Evolutionary conservation across 1,140 invertebrate species (phyloP).

Genomic region (Eueides isabella): DNA sequence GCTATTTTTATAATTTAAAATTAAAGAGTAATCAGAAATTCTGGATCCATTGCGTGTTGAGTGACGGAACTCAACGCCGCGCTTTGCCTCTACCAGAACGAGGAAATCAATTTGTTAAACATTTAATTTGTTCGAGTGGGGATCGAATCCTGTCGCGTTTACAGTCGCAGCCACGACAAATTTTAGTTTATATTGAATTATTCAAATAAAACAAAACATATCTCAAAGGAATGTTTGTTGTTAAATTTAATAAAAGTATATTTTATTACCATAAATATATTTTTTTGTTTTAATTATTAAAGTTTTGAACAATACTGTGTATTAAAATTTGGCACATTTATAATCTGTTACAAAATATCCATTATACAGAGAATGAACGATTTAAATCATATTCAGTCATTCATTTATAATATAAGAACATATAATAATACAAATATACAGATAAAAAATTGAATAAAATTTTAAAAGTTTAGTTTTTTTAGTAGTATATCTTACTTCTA

Average conservation of each 20-base stretch:
- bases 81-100: no score
- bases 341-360: not conserved
- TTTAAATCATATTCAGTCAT: not conserved
- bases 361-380: not conserved
- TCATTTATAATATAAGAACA: not conserved
- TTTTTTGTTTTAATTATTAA: no score
- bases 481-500: no score
- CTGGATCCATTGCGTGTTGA: no score
- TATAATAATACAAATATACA: not conserved
- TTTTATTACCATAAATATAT: not conserved
- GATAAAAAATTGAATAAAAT: not conserved
- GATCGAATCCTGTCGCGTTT: no score
- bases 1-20: no score
- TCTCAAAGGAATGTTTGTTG: not conserved
- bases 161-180: no score
- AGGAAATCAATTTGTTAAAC: no score
- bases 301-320: not conserved
- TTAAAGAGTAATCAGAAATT: no score
- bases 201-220: not conserved
- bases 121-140: no score
- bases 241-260: not conserved
- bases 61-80: no score
- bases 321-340: constrained; percentile 1
- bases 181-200: not conserved
- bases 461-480: not conserved